Base-by-base conservation (phyloP, 1,140 invertebrate species). In the Heliconius himera region DNA sequence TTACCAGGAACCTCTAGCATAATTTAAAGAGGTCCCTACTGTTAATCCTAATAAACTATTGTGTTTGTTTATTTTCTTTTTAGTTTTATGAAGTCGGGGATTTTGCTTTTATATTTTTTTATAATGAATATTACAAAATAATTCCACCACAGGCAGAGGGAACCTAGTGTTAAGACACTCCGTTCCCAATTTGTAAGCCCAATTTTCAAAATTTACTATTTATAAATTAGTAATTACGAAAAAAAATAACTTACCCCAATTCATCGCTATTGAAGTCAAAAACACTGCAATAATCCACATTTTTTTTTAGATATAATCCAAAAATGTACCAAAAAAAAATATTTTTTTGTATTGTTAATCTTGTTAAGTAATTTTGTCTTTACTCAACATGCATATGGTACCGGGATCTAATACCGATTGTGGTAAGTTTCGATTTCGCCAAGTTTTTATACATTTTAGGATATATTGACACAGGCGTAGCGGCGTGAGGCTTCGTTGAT, bases 361-460 rank as follows among this genome's bases (percentile, higher is more conserved):
- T 66, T 66, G 26, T 66, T 66, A 29, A 5, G 8, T 8, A 66
- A 29, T 26, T 26, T 26, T 29, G n/a, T 16, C 3, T 66, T 29
- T 66, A 66, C n/a, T 66, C 22, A 13, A 66, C 60, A 26, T 66
- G 60, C 11, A 66, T 66, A 66, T 13, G 22, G 60, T 66, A 66
- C 9, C 60, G 22, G 60, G 60, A 11, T 74, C 77, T 20, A 60
- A 56, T 66, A 74, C 70, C 75, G 77, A 82, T 78, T 82, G 81
- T 75, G 36, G 81, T 72, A 8, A 38, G 20, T 2, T 77, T 36
- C 41, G 22, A 29, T 66, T 66, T 74, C 18, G 66, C n/a, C 75
- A 73, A 73, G 46, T 77, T 80, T 82, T 80, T 77, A 82, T 82
- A 77, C 76, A 80, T 79, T 75, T 82, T 80, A 54, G 49, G 54